Evolutionary conservation across 2,797 vertebrate genomes (phyloP).

Genomic region (Myotis myotis): DNA sequence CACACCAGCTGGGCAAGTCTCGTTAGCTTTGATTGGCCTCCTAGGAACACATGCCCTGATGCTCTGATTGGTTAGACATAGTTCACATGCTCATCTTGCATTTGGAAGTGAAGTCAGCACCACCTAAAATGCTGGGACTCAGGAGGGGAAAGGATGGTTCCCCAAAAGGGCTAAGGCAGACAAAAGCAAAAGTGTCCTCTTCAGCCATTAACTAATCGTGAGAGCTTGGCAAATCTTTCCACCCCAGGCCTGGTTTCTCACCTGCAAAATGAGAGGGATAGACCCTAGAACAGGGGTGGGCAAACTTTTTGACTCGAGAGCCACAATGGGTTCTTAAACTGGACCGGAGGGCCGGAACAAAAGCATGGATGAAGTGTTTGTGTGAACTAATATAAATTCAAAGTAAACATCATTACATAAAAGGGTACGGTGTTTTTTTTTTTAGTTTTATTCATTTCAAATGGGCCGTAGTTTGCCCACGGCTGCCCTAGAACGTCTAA

Average conservation of each 20-base stretch:
- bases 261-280: not conserved
- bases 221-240: not conserved
- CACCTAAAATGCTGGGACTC: not conserved
- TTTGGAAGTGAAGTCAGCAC: not conserved
- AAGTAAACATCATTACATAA: too few relatives aligned
- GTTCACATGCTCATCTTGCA: not conserved
- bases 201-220: not conserved
- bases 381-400: too few relatives aligned
- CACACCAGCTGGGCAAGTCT: not conserved
- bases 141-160: not conserved
- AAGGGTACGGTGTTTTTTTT: too few relatives aligned
- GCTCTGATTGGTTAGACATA: not conserved
- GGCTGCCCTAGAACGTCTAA: not conserved
- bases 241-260: not conserved
- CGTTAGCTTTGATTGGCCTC: not conserved
- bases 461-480: too few relatives aligned
- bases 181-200: not conserved
- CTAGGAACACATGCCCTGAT: not conserved
- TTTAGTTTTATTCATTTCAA: too few relatives aligned
- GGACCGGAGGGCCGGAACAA: too few relatives aligned
- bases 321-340: too few relatives aligned
- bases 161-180: not conserved
- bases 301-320: too few relatives aligned
- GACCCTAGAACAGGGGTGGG: not conserved
- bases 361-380: too few relatives aligned